phyloP scores from a whole-genome alignment of 2,888 invertebrate genomes.

The Monoplex corrugatus region DNA sequence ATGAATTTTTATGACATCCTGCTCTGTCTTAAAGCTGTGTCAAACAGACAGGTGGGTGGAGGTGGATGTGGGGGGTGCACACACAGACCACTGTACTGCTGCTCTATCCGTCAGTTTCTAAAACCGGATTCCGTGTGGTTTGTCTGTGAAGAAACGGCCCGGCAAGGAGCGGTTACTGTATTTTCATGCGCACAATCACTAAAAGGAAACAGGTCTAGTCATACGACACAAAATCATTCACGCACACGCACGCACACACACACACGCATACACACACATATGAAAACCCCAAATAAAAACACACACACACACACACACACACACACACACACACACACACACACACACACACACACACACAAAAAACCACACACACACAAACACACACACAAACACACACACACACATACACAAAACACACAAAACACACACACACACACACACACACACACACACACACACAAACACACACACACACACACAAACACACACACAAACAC shows the following conservation, averaged over 20 bases:
- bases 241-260: background rate
- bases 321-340: background rate
- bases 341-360: conserved; percentile 5
- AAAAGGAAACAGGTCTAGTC: too few relatives aligned
- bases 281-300: background rate
- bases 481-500: background rate
- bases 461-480: background rate
- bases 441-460: background rate
- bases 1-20: background rate
- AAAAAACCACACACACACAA: background rate
- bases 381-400: background rate
- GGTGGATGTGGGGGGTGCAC: too few relatives aligned
- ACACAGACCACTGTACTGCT: too few relatives aligned
- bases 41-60: too few relatives aligned
- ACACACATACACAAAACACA: too few relatives aligned
- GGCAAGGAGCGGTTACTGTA: too few relatives aligned
- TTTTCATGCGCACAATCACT: too few relatives aligned
- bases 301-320: background rate
- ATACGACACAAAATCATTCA: too few relatives aligned
- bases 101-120: too few relatives aligned
- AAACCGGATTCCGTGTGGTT: too few relatives aligned
- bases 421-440: background rate
- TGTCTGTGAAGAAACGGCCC: too few relatives aligned
- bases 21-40: too few relatives aligned
- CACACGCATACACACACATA: background rate